Base-by-base conservation (phyloP, 2,888 invertebrate species). In the Lasioglossum morio region DNA sequence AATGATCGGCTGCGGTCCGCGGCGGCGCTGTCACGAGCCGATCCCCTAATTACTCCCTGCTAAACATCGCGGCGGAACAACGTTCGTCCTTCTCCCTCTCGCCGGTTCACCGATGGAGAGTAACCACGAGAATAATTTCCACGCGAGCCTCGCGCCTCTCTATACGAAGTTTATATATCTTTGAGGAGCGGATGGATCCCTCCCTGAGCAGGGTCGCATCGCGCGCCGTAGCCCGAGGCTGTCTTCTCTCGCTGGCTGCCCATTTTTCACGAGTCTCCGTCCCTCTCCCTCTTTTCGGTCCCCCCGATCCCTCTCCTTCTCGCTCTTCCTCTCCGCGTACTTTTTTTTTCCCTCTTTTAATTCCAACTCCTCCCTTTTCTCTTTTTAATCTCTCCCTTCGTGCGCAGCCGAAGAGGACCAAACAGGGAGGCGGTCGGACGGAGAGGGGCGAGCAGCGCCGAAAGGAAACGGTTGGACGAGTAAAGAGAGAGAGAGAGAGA, bases 141-240 rank as follows among this genome's bases (percentile, higher is more conserved):
- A 5, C 46, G 72, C 23, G 37, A 69, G 23, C 10, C 69, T 37
- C 43, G 81, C 69, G 37, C 86, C 53, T 40, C 75, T 57, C 40
- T n/a, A 37, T 60, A 57, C 27, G 66, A 77, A 81, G 74, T 87
- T 87, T 83, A 87, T 87, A 83, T 69, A 79, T 83, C 77, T 84
- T 84, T 70, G 46, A 76, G 79, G 69, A 84, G 81, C 87, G 85
- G 82, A 89, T 86, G 85, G 91, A 92, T 93, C 91, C 93, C 91
- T 92, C 92, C 91, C 92, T 92, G 93, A 92, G 89, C 92, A 93
- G 94, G 92, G 92, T 94, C 93, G 94, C 93, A 93, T 92, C 93
- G 92, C 90, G 89, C 92, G 91, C 89, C 92, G 90, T 91, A 93
- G 93, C 94, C 93, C 89, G 91, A 93, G 94, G 94, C 94, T 91